phyloP scores from a whole-genome alignment of 2,113 vertebrate species.

The Gasterosteus aculeatus region DNA sequence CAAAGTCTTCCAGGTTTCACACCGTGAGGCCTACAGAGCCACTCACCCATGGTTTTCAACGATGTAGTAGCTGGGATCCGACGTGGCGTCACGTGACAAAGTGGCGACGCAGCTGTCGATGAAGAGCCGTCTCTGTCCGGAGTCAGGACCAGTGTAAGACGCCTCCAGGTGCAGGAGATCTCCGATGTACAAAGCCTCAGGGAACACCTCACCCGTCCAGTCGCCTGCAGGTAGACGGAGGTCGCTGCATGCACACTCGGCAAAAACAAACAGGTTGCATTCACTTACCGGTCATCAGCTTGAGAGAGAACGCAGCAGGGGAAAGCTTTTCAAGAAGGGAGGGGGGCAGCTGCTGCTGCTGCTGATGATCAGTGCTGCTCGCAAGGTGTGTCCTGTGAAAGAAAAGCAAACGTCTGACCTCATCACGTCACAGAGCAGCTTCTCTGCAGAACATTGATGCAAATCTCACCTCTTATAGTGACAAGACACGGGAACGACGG shows the following conservation, averaged over 20 bases:
- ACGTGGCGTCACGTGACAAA: constrained; percentile 41
- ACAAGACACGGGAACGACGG: constrained; percentile 54
- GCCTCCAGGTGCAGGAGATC: constrained; percentile 52
- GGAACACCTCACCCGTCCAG: constrained; percentile 34
- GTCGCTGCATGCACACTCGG: neutral
- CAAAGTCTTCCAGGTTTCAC: neutral
- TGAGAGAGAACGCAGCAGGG: constrained; percentile 40
- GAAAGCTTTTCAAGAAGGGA: neutral
- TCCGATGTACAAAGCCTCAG: constrained; percentile 40
- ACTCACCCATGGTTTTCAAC: constrained; percentile 57
- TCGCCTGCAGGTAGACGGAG: constrained; percentile 38
- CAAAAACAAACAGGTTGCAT: neutral
- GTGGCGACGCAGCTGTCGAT: constrained; percentile 59
- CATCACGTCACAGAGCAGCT: neutral
- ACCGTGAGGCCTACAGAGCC: neutral
- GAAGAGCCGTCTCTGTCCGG: constrained; percentile 13
- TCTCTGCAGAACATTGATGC: accelerated
- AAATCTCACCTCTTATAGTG: constrained; percentile 49
- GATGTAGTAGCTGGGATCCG: constrained; percentile 58
- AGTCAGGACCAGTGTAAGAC: constrained; percentile 24
- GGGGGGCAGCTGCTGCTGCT: neutral
- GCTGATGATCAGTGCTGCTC: constrained; percentile 18
- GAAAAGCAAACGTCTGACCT: neutral
- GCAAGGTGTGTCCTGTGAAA: constrained; percentile 41
- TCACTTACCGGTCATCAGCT: constrained; percentile 47